Evolutionary conservation across 2,888 invertebrate species (phyloP).

Genomic region (Drosophila paracracens): DNA sequence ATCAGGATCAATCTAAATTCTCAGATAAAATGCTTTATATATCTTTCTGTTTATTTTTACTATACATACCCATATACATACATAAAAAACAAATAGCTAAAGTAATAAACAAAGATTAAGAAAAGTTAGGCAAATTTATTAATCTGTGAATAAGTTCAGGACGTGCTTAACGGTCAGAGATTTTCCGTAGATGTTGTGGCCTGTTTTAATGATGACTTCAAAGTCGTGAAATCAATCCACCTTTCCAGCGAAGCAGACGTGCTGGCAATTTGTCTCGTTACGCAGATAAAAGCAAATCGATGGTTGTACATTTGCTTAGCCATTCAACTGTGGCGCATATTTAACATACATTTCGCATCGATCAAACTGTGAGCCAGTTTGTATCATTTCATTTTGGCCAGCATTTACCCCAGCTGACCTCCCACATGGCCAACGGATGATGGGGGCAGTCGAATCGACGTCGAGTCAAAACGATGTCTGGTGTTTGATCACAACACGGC

Average conservation of each 20-base stretch:
- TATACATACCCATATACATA: neutral
- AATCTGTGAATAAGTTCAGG: neutral
- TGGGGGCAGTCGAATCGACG: conserved; percentile 5
- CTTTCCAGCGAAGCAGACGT: neutral
- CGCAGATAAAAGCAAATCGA: conserved; percentile 28
- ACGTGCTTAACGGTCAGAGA: neutral
- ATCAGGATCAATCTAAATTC: neutral
- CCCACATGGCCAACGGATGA: conserved; percentile 7
- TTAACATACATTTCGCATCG: conserved; percentile 50
- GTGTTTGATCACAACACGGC: conserved; percentile 34
- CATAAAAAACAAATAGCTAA: neutral
- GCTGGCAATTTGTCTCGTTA: conserved; percentile 25
- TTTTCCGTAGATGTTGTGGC: neutral
- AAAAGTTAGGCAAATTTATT: neutral
- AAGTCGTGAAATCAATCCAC: conserved; percentile 1
- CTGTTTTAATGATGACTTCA: conserved; percentile 8
- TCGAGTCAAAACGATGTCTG: conserved; percentile 10
- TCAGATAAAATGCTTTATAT: neutral
- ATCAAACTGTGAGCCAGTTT: conserved; percentile 31
- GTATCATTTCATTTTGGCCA: conserved; percentile 5
- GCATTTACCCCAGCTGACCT: conserved; percentile 12
- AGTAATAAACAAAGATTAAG: neutral
- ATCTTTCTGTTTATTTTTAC: neutral
- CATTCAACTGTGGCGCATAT: conserved; percentile 19
- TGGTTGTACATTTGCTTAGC: conserved; percentile 33